Evolutionary conservation across 2,888 invertebrate species (phyloP).

Genomic region (Lochmaea crataegi): DNA sequence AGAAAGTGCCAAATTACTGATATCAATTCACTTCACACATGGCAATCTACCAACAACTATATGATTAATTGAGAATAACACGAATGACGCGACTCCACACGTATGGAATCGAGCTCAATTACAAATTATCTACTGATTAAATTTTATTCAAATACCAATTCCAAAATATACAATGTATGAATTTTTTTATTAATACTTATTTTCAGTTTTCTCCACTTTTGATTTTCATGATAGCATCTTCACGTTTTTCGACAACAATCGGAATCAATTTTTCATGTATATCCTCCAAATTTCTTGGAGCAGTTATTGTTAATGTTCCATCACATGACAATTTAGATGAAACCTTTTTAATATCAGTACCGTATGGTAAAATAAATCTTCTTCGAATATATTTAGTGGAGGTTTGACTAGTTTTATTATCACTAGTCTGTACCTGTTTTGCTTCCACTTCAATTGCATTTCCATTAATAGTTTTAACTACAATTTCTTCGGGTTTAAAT

Average conservation of each 20-base stretch:
- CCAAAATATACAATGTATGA: background rate
- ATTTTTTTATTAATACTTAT: background rate
- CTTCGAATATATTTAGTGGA: slow-evolving; percentile 81
- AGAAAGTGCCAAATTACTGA: no score
- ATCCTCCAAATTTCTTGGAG: slow-evolving; percentile 66
- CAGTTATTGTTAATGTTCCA: slow-evolving; percentile 77
- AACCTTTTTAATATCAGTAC: slow-evolving; percentile 78
- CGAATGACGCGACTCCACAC: no score
- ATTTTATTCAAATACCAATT: background rate
- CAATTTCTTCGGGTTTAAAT: slow-evolving; percentile 80
- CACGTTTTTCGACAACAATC: slow-evolving; percentile 24
- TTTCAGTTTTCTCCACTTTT: background rate
- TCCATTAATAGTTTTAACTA: slow-evolving; percentile 78
- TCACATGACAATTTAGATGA: slow-evolving; percentile 82
- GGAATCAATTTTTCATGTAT: slow-evolving; percentile 42
- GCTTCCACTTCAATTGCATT: slow-evolving; percentile 79
- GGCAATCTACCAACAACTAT: no score
- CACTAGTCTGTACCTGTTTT: slow-evolving; percentile 80
- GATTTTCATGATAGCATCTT: background rate
- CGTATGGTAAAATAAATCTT: slow-evolving; percentile 79
- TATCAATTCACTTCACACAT: no score
- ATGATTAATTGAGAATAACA: no score
- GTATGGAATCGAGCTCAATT: no score
- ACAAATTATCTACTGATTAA: background rate
- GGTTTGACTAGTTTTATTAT: slow-evolving; percentile 73